These are phyloP conservation scores for Limnephilus rhombicus DNA, from an alignment of 2,888 invertebrate species.

Conservation along the genomic window DNA sequence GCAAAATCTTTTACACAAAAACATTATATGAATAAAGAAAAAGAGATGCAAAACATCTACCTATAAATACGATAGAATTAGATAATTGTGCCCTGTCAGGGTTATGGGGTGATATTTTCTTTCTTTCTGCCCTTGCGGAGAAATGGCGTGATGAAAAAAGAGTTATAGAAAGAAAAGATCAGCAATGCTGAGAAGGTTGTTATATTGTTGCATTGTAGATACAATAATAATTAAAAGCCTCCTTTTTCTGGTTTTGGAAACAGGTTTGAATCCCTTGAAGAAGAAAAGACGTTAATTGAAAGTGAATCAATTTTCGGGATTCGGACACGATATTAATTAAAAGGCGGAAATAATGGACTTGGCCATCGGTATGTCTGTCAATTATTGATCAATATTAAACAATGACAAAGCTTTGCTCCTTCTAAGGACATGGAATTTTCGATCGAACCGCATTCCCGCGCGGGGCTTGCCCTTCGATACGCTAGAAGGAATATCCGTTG, in stretches of 20 bases:
- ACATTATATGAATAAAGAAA: too few species aligned
- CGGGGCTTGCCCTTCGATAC: not conserved
- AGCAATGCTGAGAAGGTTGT: not conserved
- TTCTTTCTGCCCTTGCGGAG: not conserved
- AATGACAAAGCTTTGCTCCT: conserved; percentile 1
- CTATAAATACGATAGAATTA: too few species aligned
- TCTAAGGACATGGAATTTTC: not conserved
- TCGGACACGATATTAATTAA: not conserved
- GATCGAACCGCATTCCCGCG: not conserved
- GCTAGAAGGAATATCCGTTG: not conserved
- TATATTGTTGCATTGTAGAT: not conserved
- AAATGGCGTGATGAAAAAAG: not conserved
- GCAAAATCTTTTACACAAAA: too few species aligned
- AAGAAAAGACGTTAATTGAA: not conserved
- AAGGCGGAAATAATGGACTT: conserved; percentile 30
- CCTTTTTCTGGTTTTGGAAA: not conserved
- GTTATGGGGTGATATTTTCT: too few species aligned
- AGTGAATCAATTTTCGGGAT: not conserved
- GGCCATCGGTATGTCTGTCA: not conserved
- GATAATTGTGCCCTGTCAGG: too few species aligned
- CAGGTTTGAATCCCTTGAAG: not conserved
- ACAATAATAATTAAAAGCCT: not conserved
- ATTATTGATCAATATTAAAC: conserved; percentile 24
- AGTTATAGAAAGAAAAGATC: not conserved
- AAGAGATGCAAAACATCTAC: too few species aligned